Percentiles rank a stretch among this genome's conserved stretches.
These are phyloP conservation scores for Cherax destructor DNA, from an alignment of 1,140 invertebrate species.

Conservation along the genomic window DNA sequence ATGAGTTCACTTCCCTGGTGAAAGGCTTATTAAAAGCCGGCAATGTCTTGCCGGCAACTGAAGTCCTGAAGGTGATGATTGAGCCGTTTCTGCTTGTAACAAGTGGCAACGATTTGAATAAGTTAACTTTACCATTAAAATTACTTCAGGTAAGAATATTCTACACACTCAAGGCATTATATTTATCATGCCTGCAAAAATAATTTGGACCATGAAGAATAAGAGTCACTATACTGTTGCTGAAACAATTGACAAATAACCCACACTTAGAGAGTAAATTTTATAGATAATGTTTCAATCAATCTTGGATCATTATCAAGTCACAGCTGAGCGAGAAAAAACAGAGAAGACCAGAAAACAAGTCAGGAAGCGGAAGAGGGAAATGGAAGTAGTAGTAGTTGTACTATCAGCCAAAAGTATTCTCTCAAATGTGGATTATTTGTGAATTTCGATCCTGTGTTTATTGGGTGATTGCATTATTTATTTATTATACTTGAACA, in stretches of 20 bases:
- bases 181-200: neutral
- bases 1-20: constrained; percentile 23
- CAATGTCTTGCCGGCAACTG: neutral
- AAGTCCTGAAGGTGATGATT: constrained; percentile 19
- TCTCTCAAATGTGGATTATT: too few species aligned
- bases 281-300: neutral
- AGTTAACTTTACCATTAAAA: constrained; percentile 18
- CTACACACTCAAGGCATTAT: neutral
- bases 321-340: too few species aligned
- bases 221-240: neutral
- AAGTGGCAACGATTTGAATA: neutral
- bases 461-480: too few species aligned
- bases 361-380: too few species aligned
- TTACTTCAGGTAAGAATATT: constrained; percentile 25
- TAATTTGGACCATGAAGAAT: neutral
- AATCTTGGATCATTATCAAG: neutral
- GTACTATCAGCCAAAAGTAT: too few species aligned
- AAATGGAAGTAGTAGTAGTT: too few species aligned
- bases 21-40: constrained; percentile 1
- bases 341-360: too few species aligned
- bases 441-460: too few species aligned
- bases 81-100: constrained; percentile 17
- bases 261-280: too few species aligned
- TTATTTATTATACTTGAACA: too few species aligned
- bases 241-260: too few species aligned